Evolutionary conservation across 2,797 vertebrate species (phyloP).

Genomic region (Lacerta bilineata): DNA sequence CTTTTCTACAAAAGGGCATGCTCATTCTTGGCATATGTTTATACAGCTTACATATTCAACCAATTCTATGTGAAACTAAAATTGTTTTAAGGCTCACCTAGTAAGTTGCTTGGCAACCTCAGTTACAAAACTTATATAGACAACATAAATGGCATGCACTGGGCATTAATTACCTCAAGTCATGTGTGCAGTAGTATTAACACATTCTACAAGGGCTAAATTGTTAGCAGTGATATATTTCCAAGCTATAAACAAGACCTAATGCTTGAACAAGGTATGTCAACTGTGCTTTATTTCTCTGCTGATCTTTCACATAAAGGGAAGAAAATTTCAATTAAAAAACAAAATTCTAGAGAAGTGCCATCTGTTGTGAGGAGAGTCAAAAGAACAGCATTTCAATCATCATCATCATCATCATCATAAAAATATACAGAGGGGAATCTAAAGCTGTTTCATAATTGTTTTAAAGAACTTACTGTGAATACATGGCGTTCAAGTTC

Average conservation of each 20-base stretch:
- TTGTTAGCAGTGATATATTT: slow-evolving; percentile 3
- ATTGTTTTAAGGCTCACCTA: not conserved
- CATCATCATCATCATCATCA: no score
- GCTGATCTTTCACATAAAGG: slow-evolving; percentile 9
- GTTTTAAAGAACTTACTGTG: not conserved
- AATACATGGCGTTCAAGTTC: not conserved
- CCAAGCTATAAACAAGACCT: not conserved
- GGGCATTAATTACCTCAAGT: not conserved
- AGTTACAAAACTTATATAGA: not conserved
- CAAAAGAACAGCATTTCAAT: not conserved
- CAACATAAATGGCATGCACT: not conserved
- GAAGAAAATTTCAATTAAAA: not conserved
- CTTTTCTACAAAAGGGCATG: not conserved
- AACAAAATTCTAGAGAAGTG: not conserved
- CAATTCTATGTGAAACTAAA: not conserved
- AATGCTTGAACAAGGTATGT: slow-evolving; percentile 2
- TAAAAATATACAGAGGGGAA: no score
- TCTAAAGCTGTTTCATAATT: not conserved
- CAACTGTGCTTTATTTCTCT: not conserved
- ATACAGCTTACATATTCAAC: not conserved
- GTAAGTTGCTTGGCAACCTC: not conserved
- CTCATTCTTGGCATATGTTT: not conserved
- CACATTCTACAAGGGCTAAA: not conserved
- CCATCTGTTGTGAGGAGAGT: not conserved
- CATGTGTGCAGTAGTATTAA: not conserved